Evolutionary conservation across 1,140 invertebrate genomes (phyloP).

Genomic region (Tetragnatha versicolor): DNA sequence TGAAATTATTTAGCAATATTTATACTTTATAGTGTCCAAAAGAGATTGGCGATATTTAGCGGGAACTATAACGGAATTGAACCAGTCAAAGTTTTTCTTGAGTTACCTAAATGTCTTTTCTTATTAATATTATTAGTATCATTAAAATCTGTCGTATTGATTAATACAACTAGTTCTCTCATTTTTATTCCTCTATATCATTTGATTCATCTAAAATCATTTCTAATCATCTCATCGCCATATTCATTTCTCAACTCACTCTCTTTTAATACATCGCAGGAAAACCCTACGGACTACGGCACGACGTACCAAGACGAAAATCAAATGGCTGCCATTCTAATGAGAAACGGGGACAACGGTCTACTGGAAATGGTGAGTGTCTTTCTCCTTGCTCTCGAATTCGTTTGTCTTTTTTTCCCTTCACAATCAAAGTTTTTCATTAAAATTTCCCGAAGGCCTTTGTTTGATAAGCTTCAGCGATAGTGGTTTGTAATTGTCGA

Average conservation of each 20-base stretch:
- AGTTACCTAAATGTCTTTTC: too few relatives aligned
- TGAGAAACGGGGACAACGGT: slow-evolving; percentile 77
- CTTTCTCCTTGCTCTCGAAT: background rate
- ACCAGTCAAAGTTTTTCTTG: too few relatives aligned
- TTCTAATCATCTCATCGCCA: background rate
- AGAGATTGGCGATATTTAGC: too few relatives aligned
- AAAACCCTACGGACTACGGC: slow-evolving; percentile 67
- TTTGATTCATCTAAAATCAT: background rate
- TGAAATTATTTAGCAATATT: too few relatives aligned
- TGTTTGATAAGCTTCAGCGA: too few relatives aligned
- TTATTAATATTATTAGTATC: background rate
- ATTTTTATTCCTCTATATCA: too few relatives aligned
- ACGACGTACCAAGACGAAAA: slow-evolving; percentile 84
- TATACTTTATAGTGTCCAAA: too few relatives aligned
- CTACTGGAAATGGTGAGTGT: slow-evolving; percentile 79
- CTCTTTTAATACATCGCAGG: slow-evolving; percentile 64
- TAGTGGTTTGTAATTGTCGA: too few relatives aligned
- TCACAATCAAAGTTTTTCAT: too few relatives aligned
- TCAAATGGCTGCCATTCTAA: slow-evolving; percentile 83
- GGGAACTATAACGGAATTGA: too few relatives aligned
- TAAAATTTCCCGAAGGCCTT: too few relatives aligned
- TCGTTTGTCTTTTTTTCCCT: too few relatives aligned
- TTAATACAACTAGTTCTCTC: background rate
- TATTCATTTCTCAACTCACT: background rate
- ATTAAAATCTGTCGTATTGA: background rate